Conservation (phyloP, 2,888 invertebrate species). For the Perdita meconis region DNA sequence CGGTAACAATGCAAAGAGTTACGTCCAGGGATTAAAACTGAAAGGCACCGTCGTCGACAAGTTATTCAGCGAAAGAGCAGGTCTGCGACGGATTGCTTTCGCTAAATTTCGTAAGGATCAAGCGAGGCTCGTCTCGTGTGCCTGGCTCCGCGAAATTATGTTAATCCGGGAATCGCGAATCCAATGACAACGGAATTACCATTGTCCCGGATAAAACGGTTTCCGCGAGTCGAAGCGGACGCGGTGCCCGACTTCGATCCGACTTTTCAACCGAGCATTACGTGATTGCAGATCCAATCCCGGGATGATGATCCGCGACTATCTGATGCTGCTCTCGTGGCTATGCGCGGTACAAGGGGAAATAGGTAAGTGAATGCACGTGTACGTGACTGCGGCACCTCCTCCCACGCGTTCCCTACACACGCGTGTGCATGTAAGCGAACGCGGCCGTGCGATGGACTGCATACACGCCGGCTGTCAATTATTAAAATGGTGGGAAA, state of each 20-base stretch:
- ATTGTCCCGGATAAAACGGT: constrained; percentile 17
- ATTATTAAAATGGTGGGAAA: constrained; percentile 45
- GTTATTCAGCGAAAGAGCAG: neutral
- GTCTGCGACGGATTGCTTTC: constrained; percentile 11
- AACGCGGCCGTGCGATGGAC: neutral
- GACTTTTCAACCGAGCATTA: constrained; percentile 15
- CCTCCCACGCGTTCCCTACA: neutral
- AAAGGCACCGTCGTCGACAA: constrained; percentile 3
- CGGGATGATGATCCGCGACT: constrained; percentile 81
- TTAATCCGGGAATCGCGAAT: constrained; percentile 16
- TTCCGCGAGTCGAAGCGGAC: neutral
- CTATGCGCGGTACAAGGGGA: constrained; percentile 80
- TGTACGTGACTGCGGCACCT: neutral
- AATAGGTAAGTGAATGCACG: constrained; percentile 75
- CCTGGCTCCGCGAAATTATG: constrained; percentile 22
- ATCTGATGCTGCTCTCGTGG: constrained; percentile 80
- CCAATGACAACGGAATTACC: constrained; percentile 23
- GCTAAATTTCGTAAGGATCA: constrained; percentile 43
- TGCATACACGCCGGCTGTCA: neutral
- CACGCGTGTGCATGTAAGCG: neutral
- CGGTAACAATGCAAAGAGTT: neutral
- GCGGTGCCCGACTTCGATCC: neutral
- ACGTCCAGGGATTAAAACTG: constrained; percentile 42
- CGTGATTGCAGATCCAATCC: constrained; percentile 72
- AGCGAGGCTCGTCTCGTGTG: neutral